Evolutionary conservation across 1,140 invertebrate species (phyloP), one percentile per base, ranked within the genome.

Genomic region (Pachyrhynchus sulphureomaculatus): DNA sequence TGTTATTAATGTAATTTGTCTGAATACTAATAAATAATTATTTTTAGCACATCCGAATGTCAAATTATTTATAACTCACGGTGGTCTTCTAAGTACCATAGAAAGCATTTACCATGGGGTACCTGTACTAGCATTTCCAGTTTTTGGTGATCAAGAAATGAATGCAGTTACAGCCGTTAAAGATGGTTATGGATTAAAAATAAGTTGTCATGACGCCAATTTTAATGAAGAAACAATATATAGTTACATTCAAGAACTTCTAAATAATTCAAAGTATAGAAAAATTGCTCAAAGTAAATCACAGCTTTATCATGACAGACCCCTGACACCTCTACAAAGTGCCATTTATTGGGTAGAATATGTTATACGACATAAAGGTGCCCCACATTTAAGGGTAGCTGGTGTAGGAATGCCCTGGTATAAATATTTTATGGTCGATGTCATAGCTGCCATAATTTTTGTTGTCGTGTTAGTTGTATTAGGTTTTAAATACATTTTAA

Each of bases 71-170:
- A n/a, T n/a, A n/a, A n/a, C n/a, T n/a, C n/a, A n/a, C n/a, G n/a
- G n/a, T n/a, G n/a, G n/a, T 66, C n/a, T n/a, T 66, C 77, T 88
- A 24, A 88, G 88, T 54, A 79, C 85, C 3, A 83, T 84, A 62
- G 89, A 91, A 76, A 83, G 87, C 2, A 74, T 90, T n/a, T 85
- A 86, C 73, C 83, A 86, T 66, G 84, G 83, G 69, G 83, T 87
- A 2, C 89, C 89, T 1, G 77, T 90, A 6, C 72, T 91, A n/a
- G 86, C 83, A 2, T 79, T 90, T 53, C 88, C n/a, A n/a, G n/a
- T n/a, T n/a, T n/a, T n/a, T n/a, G n/a, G n/a, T n/a, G n/a, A n/a
- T n/a, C n/a, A n/a, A n/a, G n/a, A n/a, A n/a, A n/a, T n/a, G n/a
- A n/a, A n/a, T n/a, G n/a, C 82, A 56, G 73, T 77, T 2, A 76